Evolutionary conservation across 2,888 invertebrate species (phyloP), one percentile per base, ranked within the genome.

Genomic region (Caenorhabditis sp.): DNA sequence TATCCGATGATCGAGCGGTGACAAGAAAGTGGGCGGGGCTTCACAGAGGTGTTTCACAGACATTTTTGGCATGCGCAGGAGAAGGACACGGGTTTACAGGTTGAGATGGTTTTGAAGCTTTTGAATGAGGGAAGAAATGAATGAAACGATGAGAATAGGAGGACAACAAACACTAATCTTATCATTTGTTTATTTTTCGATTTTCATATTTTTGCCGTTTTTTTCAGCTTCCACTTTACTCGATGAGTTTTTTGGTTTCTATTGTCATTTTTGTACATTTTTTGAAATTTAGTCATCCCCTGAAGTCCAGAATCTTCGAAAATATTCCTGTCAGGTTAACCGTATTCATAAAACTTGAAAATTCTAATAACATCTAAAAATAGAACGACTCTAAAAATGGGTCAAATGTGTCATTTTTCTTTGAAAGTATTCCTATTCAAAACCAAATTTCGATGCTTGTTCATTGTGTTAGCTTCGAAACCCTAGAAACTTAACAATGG

Each of bases 11-110:
- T 72, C 64, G 54, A 47, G n/a, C 54, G 54, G 22, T 70, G 63
- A 77, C 77, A 77, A 77, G 59, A 72, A 59, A 44, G 26, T 54
- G 79, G 79, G 79, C 64, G 79, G 79, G 22, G 70, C 51, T n/a
- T n/a, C 24, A 28, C n/a, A 31, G 28, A 44, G 58, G 44, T 70
- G 56, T 58, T 54, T 58, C 68, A 56, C 64, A 75, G 74, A 58
- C 74, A 66, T 66, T 75, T 75, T 75, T 75, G 58, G 14, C 64
- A 66, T 58, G 56, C 74, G 74, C 69, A 41, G 24, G 58, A 47
- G 19, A 7, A 24, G 12, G 31, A 41, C 4, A 69, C 10, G 31
- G 44, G 24, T 19, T 41, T 54, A 12, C 35, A 51, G 14, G 12
- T n/a, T n/a, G 22, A 54, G n/a, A 38, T 28, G 38, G 38, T 31